These are phyloP conservation scores for Corythaeola cristata DNA, from an alignment of 2,113 vertebrate genomes.

Conservation along the genomic window DNA sequence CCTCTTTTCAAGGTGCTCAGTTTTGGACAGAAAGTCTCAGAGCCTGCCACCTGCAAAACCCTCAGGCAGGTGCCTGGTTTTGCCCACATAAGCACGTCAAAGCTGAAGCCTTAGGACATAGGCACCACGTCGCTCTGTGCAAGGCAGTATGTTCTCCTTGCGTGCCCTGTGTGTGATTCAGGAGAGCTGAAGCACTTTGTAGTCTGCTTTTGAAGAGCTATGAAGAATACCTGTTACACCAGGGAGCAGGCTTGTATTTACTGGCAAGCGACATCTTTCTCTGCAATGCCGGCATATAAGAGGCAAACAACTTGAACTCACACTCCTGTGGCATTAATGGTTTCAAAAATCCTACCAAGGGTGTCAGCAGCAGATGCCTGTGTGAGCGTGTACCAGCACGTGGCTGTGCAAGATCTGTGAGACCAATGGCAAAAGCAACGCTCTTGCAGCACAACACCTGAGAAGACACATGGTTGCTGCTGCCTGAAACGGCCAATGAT, in stretches of 20 bases:
- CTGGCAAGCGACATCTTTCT: neutral
- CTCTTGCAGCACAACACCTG: accelerated
- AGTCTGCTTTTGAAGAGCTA: neutral
- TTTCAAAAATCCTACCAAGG: neutral
- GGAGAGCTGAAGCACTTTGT: neutral
- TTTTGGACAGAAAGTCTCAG: neutral
- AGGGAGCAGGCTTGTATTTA: neutral
- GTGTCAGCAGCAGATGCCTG: neutral
- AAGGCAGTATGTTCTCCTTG: neutral
- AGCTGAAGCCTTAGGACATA: neutral
- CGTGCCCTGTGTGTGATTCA: accelerated
- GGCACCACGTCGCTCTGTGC: neutral
- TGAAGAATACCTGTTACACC: neutral
- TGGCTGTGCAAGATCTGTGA: neutral
- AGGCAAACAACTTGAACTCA: neutral
- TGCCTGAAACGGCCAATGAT: neutral
- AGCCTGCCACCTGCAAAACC: neutral
- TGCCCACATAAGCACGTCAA: neutral
- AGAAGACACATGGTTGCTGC: neutral
- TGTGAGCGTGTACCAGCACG: accelerated
- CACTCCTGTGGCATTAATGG: neutral
- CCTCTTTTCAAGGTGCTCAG: neutral
- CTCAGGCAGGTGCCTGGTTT: neutral
- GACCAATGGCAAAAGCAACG: neutral
- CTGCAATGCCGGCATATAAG: neutral